Percentiles rank a stretch among this genome's conserved stretches.
Conservation (phyloP, 2,888 invertebrate species). For the Mythimna lalbum region DNA sequence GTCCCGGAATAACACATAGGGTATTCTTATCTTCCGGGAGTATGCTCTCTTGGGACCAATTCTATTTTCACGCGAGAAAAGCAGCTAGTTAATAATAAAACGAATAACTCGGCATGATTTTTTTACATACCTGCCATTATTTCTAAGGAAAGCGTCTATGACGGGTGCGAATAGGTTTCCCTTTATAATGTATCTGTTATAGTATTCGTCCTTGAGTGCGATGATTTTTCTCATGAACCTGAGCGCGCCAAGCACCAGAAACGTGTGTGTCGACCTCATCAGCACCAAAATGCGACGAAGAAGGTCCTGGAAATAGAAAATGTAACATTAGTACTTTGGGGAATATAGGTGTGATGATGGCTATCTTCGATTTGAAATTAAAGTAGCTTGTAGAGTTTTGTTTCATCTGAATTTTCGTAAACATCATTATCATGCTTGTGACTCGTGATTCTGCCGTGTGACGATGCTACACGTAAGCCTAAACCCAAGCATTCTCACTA, state of each 20-base stretch:
- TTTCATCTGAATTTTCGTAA: neutral
- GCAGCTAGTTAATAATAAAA: neutral
- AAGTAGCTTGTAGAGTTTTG: neutral
- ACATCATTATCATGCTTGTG: neutral
- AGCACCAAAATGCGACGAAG: conserved; percentile 98
- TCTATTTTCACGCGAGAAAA: too few relatives aligned
- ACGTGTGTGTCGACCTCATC: conserved; percentile 99
- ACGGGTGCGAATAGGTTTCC: conserved; percentile 98
- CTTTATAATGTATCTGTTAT: conserved; percentile 98
- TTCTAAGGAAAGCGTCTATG: conserved; percentile 98
- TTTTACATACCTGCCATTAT: conserved; percentile 94
- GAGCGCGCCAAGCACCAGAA: conserved; percentile 98
- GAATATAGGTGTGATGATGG: neutral
- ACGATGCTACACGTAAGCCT: neutral
- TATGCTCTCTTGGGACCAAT: too few relatives aligned
- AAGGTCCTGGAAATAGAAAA: conserved; percentile 92
- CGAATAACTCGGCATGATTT: neutral
- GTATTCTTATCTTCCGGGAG: too few relatives aligned
- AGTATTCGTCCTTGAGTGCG: conserved; percentile 99
- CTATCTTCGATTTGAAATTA: neutral
- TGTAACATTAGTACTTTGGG: neutral
- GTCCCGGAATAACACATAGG: too few relatives aligned
- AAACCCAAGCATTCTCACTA: neutral
- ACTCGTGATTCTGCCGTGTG: neutral
- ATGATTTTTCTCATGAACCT: conserved; percentile 99